Evolutionary conservation across 2,113 vertebrate species (phyloP), one percentile per base, ranked within the genome.

Genomic region (Baryphthengus martii): DNA sequence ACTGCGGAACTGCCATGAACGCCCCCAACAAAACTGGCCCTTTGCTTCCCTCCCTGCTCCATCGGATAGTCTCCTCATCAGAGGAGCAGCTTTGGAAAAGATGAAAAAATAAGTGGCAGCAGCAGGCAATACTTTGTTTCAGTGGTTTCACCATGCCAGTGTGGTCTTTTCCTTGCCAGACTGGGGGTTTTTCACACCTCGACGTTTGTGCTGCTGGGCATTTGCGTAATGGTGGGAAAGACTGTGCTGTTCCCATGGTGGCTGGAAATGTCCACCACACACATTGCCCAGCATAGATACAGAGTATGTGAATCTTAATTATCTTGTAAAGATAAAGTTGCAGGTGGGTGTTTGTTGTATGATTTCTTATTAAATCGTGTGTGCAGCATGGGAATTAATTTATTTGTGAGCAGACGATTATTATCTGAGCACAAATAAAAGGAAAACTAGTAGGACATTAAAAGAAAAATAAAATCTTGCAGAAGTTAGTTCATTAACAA

Each of bases 51-150:
- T 52, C 39, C 49, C 42, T 62, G 11, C 0, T 11, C 37, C 63
- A 6, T 18, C 50, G 65, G 26, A 29, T 0, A 7, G 12, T 28
- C 39, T 52, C 47, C 78, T 80, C 0, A 0, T 3, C 28, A 35
- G 7, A 77, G 19, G 1, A 77, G 18, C 24, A 66, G 85, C 33
- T 76, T 47, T 44, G 35, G 35, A 67, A 86, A 80, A 62, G 11
- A 73, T 18, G 16, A 47, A 73, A 56, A 85, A 75, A 16, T 10
- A 44, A 78, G 50, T 9, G 13, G 42, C 21, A 85, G 55, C 19
- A 77, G 63, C 37, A 59, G 35, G 18, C n/a, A 68, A 33, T 19
- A 29, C 10, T 49, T 33, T 21, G 3, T 39, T 44, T 45, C 39
- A 14, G 44, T 47, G 42, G 26, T 68, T 83, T 90, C 55, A 14